Conservation (phyloP, 2,113 vertebrate species). For the Oxyura jamaicensis region DNA sequence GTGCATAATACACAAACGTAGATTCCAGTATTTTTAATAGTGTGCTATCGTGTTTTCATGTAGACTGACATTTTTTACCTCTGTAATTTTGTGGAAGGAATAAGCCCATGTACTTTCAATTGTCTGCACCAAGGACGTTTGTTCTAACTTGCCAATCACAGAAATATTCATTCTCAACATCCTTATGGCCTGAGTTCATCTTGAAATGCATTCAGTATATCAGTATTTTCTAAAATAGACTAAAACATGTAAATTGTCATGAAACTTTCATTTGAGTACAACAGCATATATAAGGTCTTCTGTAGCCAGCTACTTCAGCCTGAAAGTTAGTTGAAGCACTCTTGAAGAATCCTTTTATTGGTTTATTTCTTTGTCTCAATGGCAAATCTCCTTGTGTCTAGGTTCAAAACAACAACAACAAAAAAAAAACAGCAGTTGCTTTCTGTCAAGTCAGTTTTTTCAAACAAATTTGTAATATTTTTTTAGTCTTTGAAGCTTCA, state of each 20-base stretch:
- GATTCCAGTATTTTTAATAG: constrained; percentile 17
- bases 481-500: neutral
- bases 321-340: neutral
- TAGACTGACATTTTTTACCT: constrained; percentile 10
- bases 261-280: neutral
- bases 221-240: neutral
- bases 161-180: neutral
- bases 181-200: neutral
- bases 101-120: neutral
- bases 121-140: neutral
- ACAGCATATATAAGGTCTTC: neutral
- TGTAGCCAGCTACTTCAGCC: neutral
- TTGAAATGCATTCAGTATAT: fast-evolving
- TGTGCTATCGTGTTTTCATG: constrained; percentile 32
- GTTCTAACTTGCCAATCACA: neutral
- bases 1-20: neutral
- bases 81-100: constrained; percentile 20
- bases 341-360: neutral
- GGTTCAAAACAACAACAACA: neutral
- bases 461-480: neutral
- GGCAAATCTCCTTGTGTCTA: neutral
- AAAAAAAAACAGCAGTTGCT: neutral
- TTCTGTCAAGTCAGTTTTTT: neutral
- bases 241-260: neutral
- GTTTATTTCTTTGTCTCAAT: constrained; percentile 21